These are phyloP conservation scores for Antheraea yamamai DNA, from an alignment of 2,888 invertebrate species.

Conservation along the genomic window DNA sequence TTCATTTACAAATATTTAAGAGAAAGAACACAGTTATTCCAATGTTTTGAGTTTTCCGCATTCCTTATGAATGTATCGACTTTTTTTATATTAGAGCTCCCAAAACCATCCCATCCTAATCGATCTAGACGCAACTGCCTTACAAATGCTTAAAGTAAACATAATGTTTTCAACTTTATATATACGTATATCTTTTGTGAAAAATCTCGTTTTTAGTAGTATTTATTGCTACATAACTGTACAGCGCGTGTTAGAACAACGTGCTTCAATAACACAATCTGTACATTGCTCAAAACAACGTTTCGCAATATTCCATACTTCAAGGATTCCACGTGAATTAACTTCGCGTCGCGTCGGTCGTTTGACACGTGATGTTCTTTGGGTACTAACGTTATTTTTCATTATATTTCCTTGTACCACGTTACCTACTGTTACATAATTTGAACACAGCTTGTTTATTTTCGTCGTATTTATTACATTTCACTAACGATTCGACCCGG, in stretches of 20 bases:
- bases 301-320: background rate
- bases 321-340: background rate
- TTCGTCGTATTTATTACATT: no score
- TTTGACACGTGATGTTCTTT: background rate
- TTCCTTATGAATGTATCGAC: no score
- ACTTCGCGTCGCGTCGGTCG: background rate
- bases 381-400: background rate
- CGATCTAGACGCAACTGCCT: no score
- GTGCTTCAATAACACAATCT: background rate
- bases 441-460: background rate
- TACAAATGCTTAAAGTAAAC: no score
- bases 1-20: no score
- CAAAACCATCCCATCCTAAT: no score
- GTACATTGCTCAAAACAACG: background rate
- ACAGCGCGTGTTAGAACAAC: background rate
- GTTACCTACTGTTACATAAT: background rate
- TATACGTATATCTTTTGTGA: no score
- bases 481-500: no score
- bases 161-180: no score
- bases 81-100: no score
- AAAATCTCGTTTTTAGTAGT: background rate
- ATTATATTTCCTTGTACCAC: background rate
- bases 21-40: no score
- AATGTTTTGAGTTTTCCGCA: no score
- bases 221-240: background rate